Conservation (phyloP, 2,888 invertebrate species). For the Mactromeris polynyma region DNA sequence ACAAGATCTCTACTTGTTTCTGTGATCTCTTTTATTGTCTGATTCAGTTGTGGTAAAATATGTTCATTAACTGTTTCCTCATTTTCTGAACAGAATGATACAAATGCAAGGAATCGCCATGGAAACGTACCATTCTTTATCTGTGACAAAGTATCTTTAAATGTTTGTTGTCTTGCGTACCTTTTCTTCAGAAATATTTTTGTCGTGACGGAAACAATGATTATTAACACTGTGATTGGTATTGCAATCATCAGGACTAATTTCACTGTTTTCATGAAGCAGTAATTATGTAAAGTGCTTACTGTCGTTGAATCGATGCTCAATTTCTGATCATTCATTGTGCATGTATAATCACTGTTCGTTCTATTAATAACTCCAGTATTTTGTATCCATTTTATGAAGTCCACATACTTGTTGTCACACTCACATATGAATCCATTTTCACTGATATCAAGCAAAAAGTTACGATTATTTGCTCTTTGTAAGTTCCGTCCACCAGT, state of each 20-base stretch:
- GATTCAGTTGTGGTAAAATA: not conserved
- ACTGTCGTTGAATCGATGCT: not conserved
- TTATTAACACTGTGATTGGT: not conserved
- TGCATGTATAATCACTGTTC: not conserved
- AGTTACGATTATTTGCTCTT: not conserved
- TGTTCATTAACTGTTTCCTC: not conserved
- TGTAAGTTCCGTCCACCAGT: not conserved
- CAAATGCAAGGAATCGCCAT: constrained; percentile 13
- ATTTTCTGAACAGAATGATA: constrained; percentile 28
- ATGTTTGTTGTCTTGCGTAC: not conserved
- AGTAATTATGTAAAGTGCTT: not conserved
- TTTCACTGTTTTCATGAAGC: not conserved
- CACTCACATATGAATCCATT: not conserved
- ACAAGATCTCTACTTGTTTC: not conserved
- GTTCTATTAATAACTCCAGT: not conserved
- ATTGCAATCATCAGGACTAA: not conserved
- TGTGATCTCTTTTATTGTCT: not conserved
- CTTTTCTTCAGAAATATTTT: not conserved
- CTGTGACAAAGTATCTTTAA: not conserved
- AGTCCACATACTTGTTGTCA: not conserved
- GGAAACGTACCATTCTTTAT: not conserved
- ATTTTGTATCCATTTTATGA: not conserved
- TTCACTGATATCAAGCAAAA: not conserved
- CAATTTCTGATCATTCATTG: not conserved
- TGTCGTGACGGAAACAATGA: not conserved